Evolutionary conservation across 23 tunicate genomes (phyloP).

Genomic region (Trididemnum nubilum): DNA sequence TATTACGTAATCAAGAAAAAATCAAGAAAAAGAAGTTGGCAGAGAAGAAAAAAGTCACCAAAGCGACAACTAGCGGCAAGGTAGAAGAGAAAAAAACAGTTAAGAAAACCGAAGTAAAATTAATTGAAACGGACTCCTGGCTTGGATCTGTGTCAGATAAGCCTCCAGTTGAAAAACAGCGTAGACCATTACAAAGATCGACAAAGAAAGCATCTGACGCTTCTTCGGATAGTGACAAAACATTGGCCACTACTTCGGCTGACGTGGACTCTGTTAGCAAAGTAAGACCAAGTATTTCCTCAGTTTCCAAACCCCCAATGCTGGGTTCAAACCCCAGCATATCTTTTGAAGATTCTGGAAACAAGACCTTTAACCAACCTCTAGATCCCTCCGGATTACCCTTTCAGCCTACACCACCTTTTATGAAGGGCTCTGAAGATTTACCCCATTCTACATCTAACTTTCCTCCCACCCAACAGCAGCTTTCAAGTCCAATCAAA

Average conservation of each 20-base stretch:
- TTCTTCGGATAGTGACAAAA: background rate
- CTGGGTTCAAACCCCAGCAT: background rate
- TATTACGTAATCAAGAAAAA: conserved; percentile 38
- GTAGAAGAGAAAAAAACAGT: conserved; percentile 40
- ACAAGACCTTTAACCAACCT: background rate
- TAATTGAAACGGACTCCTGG: conserved; percentile 42
- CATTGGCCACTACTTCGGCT: background rate
- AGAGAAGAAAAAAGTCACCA: conserved; percentile 37
- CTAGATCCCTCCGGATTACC: background rate
- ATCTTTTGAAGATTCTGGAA: background rate
- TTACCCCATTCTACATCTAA: background rate
- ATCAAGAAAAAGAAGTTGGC: conserved; percentile 31
- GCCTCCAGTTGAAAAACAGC: conserved; percentile 5
- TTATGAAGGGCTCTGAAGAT: background rate
- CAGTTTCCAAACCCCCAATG: background rate
- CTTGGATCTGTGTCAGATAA: conserved; percentile 26
- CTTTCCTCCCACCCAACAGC: background rate
- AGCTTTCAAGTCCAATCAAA: conserved; percentile 8
- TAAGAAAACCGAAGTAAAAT: conserved; percentile 31
- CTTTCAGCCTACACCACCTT: background rate
- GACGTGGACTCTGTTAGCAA: background rate
- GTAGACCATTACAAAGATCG: conserved; percentile 17
- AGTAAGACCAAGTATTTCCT: background rate
- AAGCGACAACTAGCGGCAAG: background rate
- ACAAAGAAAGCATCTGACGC: background rate